Conservation (phyloP, 2,888 invertebrate genomes). For the Linhomoeus sp. region DNA sequence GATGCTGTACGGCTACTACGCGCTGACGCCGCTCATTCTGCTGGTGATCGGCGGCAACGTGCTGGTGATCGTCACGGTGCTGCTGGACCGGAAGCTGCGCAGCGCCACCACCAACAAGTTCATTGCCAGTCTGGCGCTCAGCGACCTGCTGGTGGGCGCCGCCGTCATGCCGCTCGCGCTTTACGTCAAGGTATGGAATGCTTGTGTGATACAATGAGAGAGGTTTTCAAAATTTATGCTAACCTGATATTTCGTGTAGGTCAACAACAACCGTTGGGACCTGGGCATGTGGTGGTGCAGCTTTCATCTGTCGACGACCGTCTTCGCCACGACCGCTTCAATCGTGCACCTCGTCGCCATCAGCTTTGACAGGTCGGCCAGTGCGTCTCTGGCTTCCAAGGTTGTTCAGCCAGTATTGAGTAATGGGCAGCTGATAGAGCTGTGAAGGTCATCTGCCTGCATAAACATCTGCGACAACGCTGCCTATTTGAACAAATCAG, state of each 20-base stretch:
- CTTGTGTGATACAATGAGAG: too few species aligned
- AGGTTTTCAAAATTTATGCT: too few species aligned
- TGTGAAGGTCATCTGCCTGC: too few species aligned
- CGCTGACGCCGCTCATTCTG: background rate
- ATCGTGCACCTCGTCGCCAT: slow-evolving; percentile 19
- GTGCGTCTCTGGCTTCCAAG: too few species aligned
- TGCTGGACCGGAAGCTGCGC: background rate
- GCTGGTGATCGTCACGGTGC: background rate
- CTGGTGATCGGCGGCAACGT: background rate
- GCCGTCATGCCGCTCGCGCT: slow-evolving; percentile 17
- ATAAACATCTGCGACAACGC: too few species aligned
- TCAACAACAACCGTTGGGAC: slow-evolving; percentile 15
- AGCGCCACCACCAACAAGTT: slow-evolving; percentile 6
- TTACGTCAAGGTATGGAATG: slow-evolving; percentile 11
- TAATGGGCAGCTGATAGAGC: too few species aligned
- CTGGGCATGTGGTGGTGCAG: slow-evolving; percentile 14
- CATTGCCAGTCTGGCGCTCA: slow-evolving; percentile 15
- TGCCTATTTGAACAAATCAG: background rate
- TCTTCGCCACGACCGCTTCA: slow-evolving; percentile 17
- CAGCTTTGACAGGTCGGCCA: slow-evolving; percentile 13
- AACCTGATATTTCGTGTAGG: too few species aligned
- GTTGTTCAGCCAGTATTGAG: too few species aligned
- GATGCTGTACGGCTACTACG: too few species aligned
- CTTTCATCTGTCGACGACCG: slow-evolving; percentile 14
- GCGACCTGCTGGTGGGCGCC: slow-evolving; percentile 16